phyloP scores from a whole-genome alignment of 2,113 vertebrate species.

The Nothobranchius furzeri region DNA sequence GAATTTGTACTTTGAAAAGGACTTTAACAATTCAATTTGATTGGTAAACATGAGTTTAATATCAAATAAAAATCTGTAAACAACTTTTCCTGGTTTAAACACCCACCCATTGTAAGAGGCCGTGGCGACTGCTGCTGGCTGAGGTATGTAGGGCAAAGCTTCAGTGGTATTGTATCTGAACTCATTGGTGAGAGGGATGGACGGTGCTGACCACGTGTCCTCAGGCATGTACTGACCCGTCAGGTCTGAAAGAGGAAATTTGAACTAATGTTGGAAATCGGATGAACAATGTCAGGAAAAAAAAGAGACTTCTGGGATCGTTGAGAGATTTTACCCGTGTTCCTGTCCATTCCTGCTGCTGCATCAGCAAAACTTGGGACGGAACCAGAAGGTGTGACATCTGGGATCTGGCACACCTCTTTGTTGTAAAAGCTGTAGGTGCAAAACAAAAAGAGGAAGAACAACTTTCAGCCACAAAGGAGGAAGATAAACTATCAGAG shows the following conservation, averaged over 20 bases:
- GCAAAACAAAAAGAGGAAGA: conserved; percentile 34
- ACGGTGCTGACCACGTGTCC: conserved; percentile 87
- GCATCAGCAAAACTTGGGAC: conserved; percentile 83
- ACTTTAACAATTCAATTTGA: too few species aligned
- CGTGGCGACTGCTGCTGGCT: conserved; percentile 68
- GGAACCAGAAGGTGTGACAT: conserved; percentile 64
- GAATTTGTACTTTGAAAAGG: too few species aligned
- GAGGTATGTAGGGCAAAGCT: conserved; percentile 79
- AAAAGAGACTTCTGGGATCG: too few species aligned
- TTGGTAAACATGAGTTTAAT: too few species aligned
- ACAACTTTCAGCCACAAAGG: neutral
- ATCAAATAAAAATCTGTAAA: too few species aligned
- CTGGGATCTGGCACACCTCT: conserved; percentile 73
- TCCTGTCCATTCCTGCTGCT: conserved; percentile 82
- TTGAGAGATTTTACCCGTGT: conserved; percentile 77
- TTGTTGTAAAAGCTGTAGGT: conserved; percentile 71
- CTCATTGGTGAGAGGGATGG: conserved; percentile 86
- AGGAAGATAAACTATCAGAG: neutral
- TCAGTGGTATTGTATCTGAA: conserved; percentile 89
- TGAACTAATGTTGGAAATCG: neutral
- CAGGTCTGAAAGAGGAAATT: conserved; percentile 48
- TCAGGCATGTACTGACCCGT: conserved; percentile 82
- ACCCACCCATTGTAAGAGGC: conserved; percentile 83
- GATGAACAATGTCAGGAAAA: neutral
- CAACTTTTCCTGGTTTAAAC: too few species aligned